These are phyloP conservation scores for Antheraea yamamai DNA, from an alignment of 2,888 invertebrate genomes.

Conservation along the genomic window DNA sequence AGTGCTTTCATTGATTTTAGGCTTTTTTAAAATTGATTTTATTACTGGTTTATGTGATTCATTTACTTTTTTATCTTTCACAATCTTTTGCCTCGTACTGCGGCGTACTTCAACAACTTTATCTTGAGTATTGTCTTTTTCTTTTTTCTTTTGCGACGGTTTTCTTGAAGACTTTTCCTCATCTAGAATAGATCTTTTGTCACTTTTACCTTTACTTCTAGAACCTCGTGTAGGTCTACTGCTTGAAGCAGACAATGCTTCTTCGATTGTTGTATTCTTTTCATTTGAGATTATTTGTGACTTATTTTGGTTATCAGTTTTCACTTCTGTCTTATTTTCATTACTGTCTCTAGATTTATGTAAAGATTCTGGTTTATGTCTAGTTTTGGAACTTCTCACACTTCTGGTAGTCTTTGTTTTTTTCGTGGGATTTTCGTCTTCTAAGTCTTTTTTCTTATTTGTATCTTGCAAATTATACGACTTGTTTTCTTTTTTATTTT, in stretches of 20 bases:
- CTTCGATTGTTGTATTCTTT: not conserved
- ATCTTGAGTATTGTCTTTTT: slow-evolving; percentile 24
- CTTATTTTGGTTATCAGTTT: not conserved
- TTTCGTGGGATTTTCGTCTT: not conserved
- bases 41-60: slow-evolving; percentile 30
- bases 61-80: slow-evolving; percentile 39
- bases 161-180: slow-evolving; percentile 28
- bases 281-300: not conserved
- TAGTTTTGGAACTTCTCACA: slow-evolving; percentile 1
- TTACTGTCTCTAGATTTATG: slow-evolving; percentile 14
- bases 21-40: slow-evolving; percentile 39
- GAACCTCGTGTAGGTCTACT: slow-evolving; percentile 31
- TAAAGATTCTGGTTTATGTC: slow-evolving; percentile 12
- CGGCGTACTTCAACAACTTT: slow-evolving; percentile 49
- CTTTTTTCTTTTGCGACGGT: slow-evolving; percentile 23
- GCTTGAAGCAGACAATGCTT: slow-evolving; percentile 16
- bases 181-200: slow-evolving; percentile 20
- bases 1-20: slow-evolving; percentile 52
- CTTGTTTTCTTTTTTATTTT: slow-evolving; percentile 25
- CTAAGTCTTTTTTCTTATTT: slow-evolving; percentile 25
- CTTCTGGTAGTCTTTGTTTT: not conserved
- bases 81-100: slow-evolving; percentile 53
- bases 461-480: slow-evolving; percentile 18
- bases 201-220: slow-evolving; percentile 32
- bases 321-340: not conserved